phyloP scores from a whole-genome alignment of 1,140 invertebrate species.

The Steinernema khuongi region DNA sequence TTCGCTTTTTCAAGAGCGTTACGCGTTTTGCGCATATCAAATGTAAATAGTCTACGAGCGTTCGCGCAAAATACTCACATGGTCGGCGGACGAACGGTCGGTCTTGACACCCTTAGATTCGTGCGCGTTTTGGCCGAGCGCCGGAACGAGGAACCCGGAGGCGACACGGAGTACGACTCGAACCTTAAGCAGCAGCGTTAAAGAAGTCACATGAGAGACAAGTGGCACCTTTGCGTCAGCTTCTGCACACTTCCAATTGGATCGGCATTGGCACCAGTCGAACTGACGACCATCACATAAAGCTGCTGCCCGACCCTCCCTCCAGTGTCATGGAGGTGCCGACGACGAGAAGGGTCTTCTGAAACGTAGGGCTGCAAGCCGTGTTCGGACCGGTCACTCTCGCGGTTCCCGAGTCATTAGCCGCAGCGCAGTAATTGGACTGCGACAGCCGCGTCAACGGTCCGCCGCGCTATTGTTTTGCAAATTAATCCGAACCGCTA shows the following conservation, averaged over 20 bases:
- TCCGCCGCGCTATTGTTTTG: neutral
- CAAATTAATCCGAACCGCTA: conserved; percentile 6
- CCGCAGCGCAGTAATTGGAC: conserved; percentile 2
- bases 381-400: neutral
- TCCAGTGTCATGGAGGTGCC: neutral
- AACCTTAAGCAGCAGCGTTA: no score
- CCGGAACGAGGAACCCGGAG: conserved; percentile 1
- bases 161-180: neutral
- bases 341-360: neutral
- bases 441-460: neutral
- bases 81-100: neutral
- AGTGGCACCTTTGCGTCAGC: neutral
- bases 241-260: neutral
- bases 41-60: neutral
- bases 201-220: no score
- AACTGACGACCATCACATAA: conserved; percentile 3
- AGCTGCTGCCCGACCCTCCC: neutral
- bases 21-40: neutral
- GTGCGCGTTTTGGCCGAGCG: neutral
- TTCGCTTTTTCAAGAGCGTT: neutral
- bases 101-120: neutral
- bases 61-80: conserved; percentile 2
- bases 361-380: neutral
- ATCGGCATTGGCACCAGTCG: neutral
- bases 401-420: neutral